Conservation (phyloP, 92 coral and sea anemone species). For the Metridium senile region DNA sequence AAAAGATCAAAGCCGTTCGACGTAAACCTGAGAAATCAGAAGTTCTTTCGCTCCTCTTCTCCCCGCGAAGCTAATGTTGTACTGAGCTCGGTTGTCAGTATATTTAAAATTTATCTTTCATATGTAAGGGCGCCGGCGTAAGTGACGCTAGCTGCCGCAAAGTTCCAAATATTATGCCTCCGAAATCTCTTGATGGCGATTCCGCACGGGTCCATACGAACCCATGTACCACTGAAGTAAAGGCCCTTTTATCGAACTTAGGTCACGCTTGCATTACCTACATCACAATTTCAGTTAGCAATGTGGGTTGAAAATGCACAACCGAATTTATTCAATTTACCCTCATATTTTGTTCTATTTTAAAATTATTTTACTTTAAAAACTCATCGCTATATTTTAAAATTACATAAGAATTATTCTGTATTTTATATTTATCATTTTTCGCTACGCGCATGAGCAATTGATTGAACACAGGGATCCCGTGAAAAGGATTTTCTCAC, state of each 20-base stretch:
- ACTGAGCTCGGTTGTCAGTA: background rate
- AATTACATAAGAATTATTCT: too few species aligned
- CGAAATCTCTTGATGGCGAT: constrained; percentile 99
- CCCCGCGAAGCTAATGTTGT: background rate
- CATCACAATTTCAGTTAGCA: background rate
- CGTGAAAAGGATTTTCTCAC: background rate
- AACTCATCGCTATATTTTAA: too few species aligned
- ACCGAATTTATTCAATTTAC: background rate
- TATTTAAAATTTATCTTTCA: background rate
- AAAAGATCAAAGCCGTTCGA: too few species aligned
- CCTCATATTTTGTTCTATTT: background rate
- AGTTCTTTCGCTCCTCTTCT: too few species aligned
- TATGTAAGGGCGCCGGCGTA: constrained; percentile 81
- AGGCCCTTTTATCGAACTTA: constrained; percentile 75
- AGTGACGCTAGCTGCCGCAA: constrained; percentile 85
- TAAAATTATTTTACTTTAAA: too few species aligned
- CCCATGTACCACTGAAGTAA: constrained; percentile 86
- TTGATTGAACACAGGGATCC: background rate
- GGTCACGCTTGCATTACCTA: background rate
- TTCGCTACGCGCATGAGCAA: background rate
- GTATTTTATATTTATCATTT: too few species aligned
- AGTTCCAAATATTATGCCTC: constrained; percentile 93
- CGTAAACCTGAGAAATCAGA: too few species aligned
- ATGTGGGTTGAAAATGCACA: constrained; percentile 21
- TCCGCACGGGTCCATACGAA: constrained; percentile 90